Evolutionary conservation across 2,888 invertebrate genomes (phyloP).

Genomic region (Oxycera nigricornis): DNA sequence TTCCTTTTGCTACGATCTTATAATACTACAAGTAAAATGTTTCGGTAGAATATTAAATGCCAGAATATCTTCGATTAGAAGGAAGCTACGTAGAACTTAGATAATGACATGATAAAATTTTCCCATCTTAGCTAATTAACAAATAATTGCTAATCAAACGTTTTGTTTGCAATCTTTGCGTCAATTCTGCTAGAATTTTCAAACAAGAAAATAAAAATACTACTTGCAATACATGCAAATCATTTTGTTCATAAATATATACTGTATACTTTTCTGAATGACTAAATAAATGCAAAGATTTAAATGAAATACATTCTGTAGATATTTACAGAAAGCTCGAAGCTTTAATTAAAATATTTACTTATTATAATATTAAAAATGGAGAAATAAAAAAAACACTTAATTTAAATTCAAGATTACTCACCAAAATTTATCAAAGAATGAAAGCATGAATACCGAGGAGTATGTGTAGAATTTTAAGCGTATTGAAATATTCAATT

Average conservation of each 20-base stretch:
- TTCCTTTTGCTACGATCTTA: conserved; percentile 37
- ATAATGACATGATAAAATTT: not conserved
- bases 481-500: not conserved
- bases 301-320: conserved; percentile 6
- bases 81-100: not conserved
- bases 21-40: conserved; percentile 19
- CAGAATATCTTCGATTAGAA: not conserved
- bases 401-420: not conserved
- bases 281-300: not conserved
- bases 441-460: not conserved
- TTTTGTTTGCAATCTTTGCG: not conserved
- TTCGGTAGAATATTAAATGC: not conserved
- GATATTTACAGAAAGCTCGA: not conserved
- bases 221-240: too few species aligned
- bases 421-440: not conserved
- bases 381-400: not conserved
- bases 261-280: not conserved
- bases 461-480: too few species aligned
- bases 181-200: conserved; percentile 5
- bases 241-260: too few species aligned
- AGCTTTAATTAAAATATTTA: conserved; percentile 13
- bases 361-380: not conserved
- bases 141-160: not conserved
- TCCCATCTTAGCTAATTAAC: conserved; percentile 1
- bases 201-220: not conserved